A percentile compares a stretch with the other conserved stretches of the same genome.
phyloP scores from a whole-genome alignment of 2,797 vertebrate species.

The Pangasius sanitwongsei region DNA sequence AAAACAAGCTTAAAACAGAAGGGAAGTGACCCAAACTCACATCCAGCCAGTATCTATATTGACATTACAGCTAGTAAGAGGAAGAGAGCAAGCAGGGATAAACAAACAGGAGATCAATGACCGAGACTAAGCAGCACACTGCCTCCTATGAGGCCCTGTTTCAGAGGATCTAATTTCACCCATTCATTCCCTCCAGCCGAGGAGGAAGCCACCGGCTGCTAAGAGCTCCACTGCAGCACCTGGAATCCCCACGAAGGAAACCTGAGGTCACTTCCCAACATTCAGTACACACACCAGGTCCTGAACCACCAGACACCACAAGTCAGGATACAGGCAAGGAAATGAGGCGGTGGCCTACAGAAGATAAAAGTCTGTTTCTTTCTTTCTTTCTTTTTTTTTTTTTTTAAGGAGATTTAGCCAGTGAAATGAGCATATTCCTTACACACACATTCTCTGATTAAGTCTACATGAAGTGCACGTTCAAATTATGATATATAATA shows the following conservation, averaged over 20 bases:
- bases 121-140: conserved; percentile 39
- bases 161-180: conserved; percentile 54
- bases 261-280: conserved; percentile 74
- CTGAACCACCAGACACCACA: conserved; percentile 63
- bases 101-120: conserved; percentile 53
- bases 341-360: conserved; percentile 32
- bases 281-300: conserved; percentile 66
- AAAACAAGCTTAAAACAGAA: conserved; percentile 25
- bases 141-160: conserved; percentile 42
- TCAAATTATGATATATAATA: neutral
- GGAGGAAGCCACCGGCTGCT: conserved; percentile 55
- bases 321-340: conserved; percentile 26
- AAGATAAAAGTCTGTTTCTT: neutral
- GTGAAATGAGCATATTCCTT: neutral
- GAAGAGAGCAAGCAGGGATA: conserved; percentile 56
- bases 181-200: conserved; percentile 46
- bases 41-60: conserved; percentile 33
- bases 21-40: conserved; percentile 21
- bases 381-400: too few species aligned
- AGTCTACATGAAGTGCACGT: neutral
- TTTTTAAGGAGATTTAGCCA: neutral
- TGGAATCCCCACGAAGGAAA: conserved; percentile 74
- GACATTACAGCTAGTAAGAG: conserved; percentile 43
- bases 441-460: neutral
- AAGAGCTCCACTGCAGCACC: conserved; percentile 70